These are phyloP conservation scores for Apeltes quadracus DNA, from an alignment of 2,113 vertebrate species.

Conservation along the genomic window DNA sequence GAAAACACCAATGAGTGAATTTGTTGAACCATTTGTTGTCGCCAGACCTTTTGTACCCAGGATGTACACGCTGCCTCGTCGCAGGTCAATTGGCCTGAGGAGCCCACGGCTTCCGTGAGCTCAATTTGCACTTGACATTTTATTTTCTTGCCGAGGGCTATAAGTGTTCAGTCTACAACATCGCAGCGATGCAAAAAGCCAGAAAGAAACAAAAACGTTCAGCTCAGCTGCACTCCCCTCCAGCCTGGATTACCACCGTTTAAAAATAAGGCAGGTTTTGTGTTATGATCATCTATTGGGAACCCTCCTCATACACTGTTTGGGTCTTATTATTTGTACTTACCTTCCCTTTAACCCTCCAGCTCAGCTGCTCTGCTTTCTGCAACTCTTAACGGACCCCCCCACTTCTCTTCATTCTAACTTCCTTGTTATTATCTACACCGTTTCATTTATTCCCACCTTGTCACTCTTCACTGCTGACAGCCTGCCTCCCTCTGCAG, in stretches of 20 bases:
- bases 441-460: too few relatives aligned
- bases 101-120: slow-evolving; percentile 18
- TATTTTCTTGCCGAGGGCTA: slow-evolving; percentile 9
- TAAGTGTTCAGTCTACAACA: not conserved
- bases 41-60: not conserved
- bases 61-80: not conserved
- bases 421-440: too few relatives aligned
- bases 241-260: not conserved
- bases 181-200: not conserved
- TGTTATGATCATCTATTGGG: not conserved
- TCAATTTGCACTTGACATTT: slow-evolving; percentile 24
- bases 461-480: not conserved
- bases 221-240: not conserved
- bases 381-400: too few relatives aligned
- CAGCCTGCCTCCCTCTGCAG: slow-evolving; percentile 66
- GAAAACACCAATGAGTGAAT: slow-evolving; percentile 19
- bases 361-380: not conserved
- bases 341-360: not conserved
- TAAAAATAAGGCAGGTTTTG: not conserved
- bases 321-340: slow-evolving; percentile 2
- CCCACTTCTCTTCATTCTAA: too few relatives aligned
- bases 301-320: not conserved
- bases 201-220: not conserved
- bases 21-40: slow-evolving; percentile 7
- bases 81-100: slow-evolving; percentile 28